Base-by-base conservation (phyloP, 2,113 vertebrate species). In the Rissa tridactyla region DNA sequence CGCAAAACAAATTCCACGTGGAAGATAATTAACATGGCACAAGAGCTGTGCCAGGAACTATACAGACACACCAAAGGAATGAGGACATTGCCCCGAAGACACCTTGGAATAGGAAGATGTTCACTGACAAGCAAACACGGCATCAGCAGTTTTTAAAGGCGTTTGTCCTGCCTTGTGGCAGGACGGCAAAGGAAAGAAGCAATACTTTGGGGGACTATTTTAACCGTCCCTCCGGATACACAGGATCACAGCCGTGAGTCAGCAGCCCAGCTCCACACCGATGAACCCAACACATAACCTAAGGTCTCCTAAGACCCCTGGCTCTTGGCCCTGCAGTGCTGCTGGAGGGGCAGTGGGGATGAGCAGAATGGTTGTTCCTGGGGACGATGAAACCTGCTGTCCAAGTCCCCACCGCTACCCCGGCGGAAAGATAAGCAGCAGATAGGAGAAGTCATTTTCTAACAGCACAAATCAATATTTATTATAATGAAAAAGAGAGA, bases 381-480 rank as follows among this genome's bases (percentile, higher is more conserved):
- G 36, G 44, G 23, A 44, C 3, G 18, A 7, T 1, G 21, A 51
- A 38, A 90, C 82, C 84, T 27, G 5, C 61, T 44, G 29, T 40
- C 78, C 87, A 46, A 6, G 2, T 54, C 78, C 79, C 86, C 1
- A 0, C 32, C 0, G 1, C 26, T 12, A 20, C 3, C 34, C 75
- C 82, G 40, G 86, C 2, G 2, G 95, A 40, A 52, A 86, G 96
- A 95, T 78, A 90, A 93, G 82, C 60, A 58, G 85, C 69, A 96
- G 97, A 96, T 81, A 82, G 96, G 95, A 88, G 62, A 78, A 86
- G 70, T 61, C 1, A 1, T 96, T 96, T 97, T 93, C 92, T 95
- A 94, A 90, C 62, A n/a, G 86, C 91, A 88, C 90, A 90, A 82
- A 95, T 97, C 97, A 97, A 95, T 97, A 94, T 95, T 98, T 96